Evolutionary conservation across 2,113 vertebrate species (phyloP).

Genomic region (Mystacornis crossleyi): DNA sequence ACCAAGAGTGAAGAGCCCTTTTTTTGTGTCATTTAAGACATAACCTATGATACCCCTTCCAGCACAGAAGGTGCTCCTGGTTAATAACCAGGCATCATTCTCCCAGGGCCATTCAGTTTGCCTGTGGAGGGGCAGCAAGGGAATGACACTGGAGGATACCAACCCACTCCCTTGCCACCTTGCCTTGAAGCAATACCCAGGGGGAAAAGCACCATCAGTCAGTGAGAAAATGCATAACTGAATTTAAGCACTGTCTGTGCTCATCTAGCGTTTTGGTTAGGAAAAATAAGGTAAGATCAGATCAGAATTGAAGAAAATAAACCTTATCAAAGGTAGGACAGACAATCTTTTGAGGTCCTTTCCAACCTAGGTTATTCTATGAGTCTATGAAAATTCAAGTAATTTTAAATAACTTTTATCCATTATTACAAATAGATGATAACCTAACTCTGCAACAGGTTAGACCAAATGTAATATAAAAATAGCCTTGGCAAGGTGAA

Average conservation of each 20-base stretch:
- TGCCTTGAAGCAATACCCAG: not conserved
- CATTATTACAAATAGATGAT: not conserved
- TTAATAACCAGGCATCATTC: not conserved
- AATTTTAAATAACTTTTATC: not conserved
- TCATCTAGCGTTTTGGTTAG: not conserved
- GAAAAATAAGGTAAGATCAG: not conserved
- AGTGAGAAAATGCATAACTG: not conserved
- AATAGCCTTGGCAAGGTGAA: not conserved
- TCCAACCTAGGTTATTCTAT: not conserved
- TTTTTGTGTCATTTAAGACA: not conserved
- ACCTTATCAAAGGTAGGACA: not conserved
- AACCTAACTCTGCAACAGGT: not conserved
- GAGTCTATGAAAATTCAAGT: not conserved
- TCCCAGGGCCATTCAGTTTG: not conserved
- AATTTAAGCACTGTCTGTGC: not conserved
- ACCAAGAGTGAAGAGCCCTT: not conserved
- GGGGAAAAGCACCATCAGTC: not conserved
- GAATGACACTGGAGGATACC: not conserved
- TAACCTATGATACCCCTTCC: not conserved
- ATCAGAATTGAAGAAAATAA: not conserved
- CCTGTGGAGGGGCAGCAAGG: not conserved
- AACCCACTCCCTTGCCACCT: not conserved
- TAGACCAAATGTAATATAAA: not conserved
- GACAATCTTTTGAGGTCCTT: not conserved
- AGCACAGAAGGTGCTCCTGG: not conserved